These are phyloP conservation scores for Oryzaephilus surinamensis DNA, from an alignment of 1,140 invertebrate species.

Conservation along the genomic window DNA sequence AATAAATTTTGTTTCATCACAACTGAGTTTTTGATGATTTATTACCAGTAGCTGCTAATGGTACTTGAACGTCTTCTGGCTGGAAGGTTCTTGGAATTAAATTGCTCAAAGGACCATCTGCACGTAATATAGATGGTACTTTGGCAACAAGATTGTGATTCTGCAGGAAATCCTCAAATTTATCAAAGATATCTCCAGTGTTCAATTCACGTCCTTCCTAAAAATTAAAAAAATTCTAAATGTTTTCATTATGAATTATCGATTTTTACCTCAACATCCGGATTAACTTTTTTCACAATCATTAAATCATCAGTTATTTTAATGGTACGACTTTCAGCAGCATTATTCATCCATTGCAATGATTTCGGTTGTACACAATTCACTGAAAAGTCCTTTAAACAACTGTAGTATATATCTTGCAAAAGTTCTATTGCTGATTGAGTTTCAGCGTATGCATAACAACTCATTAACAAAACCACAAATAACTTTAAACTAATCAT, in stretches of 20 bases:
- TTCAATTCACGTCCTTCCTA: conserved; percentile 23
- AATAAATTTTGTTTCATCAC: too few species aligned
- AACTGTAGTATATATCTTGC: conserved; percentile 50
- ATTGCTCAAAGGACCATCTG: conserved; percentile 42
- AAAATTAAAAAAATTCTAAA: conserved; percentile 13
- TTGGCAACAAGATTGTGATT: conserved; percentile 52
- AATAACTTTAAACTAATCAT: conserved; percentile 20
- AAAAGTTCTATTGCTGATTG: conserved; percentile 48
- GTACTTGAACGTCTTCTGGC: conserved; percentile 54
- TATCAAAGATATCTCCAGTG: conserved; percentile 43
- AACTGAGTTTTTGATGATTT: too few species aligned
- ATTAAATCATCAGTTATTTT: conserved; percentile 60
- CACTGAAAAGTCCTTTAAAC: conserved; percentile 50
- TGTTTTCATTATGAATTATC: background rate
- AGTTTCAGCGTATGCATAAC: conserved; percentile 15
- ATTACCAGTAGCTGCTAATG: conserved; percentile 39
- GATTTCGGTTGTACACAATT: conserved; percentile 67
- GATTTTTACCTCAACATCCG: conserved; percentile 33
- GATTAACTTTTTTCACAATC: conserved; percentile 49
- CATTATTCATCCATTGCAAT: conserved; percentile 56
- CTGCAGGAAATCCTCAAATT: conserved; percentile 52
- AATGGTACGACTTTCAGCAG: conserved; percentile 53
- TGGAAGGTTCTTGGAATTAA: conserved; percentile 58
- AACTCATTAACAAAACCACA: conserved; percentile 1
- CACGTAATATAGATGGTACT: conserved; percentile 48